phyloP scores from a whole-genome alignment of 2,113 vertebrate genomes.

The Symphodus melops region DNA sequence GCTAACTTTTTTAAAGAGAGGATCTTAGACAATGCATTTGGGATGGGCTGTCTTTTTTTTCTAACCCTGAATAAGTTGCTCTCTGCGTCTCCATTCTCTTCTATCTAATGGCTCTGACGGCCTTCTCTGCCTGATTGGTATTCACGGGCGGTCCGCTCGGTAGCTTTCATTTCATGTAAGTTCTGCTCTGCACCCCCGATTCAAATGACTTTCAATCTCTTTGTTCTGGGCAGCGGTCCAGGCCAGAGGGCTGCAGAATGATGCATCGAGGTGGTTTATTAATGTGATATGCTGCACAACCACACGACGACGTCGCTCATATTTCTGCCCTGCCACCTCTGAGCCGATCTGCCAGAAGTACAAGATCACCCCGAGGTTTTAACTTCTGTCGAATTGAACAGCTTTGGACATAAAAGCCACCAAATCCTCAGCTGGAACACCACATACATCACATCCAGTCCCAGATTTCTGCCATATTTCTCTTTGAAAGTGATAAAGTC shows the following conservation, averaged over 20 bases:
- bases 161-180: slow-evolving; percentile 63
- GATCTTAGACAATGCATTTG: fast-evolving
- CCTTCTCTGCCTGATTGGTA: slow-evolving; percentile 53
- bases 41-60: background rate
- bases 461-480: slow-evolving; percentile 10
- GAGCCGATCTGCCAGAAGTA: slow-evolving; percentile 28
- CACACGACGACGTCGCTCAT: slow-evolving; percentile 47
- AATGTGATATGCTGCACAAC: slow-evolving; percentile 66
- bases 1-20: background rate
- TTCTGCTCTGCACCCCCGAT: slow-evolving; percentile 65
- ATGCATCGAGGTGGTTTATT: slow-evolving; percentile 72
- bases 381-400: slow-evolving; percentile 27
- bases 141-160: slow-evolving; percentile 44
- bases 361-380: slow-evolving; percentile 46
- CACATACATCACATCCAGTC: slow-evolving; percentile 10
- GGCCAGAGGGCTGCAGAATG: slow-evolving; percentile 50
- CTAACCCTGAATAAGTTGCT: slow-evolving; percentile 12
- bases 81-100: slow-evolving; percentile 18
- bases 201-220: slow-evolving; percentile 78
- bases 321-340: slow-evolving; percentile 60
- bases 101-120: slow-evolving; percentile 21
- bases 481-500: slow-evolving; percentile 16
- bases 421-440: slow-evolving; percentile 28
- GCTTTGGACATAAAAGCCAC: background rate
- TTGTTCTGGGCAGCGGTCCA: slow-evolving; percentile 75